These are phyloP conservation scores for Abramis brama DNA, from an alignment of 2,113 vertebrate genomes.

Conservation along the genomic window DNA sequence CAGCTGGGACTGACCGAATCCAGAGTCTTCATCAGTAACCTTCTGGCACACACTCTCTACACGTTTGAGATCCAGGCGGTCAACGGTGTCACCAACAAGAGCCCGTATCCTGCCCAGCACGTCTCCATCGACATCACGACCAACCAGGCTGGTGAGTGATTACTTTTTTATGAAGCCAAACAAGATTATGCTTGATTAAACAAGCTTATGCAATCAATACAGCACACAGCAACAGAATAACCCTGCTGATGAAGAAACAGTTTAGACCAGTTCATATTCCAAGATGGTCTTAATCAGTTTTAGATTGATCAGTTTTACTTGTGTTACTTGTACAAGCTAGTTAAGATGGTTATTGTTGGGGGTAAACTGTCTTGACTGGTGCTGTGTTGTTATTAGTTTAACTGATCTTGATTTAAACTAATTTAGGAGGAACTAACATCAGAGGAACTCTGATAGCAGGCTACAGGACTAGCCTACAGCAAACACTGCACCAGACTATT, in stretches of 20 bases:
- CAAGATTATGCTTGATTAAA: slow-evolving; percentile 12
- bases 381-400: too few species aligned
- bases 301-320: not conserved
- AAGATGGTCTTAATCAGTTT: not conserved
- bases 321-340: too few species aligned
- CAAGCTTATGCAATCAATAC: not conserved
- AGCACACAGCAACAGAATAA: not conserved
- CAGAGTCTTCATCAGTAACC: slow-evolving; percentile 94
- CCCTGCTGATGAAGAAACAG: not conserved
- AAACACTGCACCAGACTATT: too few species aligned
- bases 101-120: slow-evolving; percentile 92
- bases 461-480: too few species aligned
- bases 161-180: not conserved
- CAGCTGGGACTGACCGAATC: slow-evolving; percentile 92
- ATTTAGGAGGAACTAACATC: too few species aligned
- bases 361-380: not conserved
- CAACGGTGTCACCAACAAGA: slow-evolving; percentile 94
- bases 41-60: slow-evolving; percentile 94
- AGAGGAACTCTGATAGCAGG: too few species aligned
- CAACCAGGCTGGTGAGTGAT: slow-evolving; percentile 90
- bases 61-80: slow-evolving; percentile 97
- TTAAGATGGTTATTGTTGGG: not conserved
- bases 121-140: slow-evolving; percentile 98
- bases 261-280: not conserved
- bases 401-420: too few species aligned